Evolutionary conservation across 1,140 invertebrate species (phyloP).

Genomic region (Triops cancriformis): DNA sequence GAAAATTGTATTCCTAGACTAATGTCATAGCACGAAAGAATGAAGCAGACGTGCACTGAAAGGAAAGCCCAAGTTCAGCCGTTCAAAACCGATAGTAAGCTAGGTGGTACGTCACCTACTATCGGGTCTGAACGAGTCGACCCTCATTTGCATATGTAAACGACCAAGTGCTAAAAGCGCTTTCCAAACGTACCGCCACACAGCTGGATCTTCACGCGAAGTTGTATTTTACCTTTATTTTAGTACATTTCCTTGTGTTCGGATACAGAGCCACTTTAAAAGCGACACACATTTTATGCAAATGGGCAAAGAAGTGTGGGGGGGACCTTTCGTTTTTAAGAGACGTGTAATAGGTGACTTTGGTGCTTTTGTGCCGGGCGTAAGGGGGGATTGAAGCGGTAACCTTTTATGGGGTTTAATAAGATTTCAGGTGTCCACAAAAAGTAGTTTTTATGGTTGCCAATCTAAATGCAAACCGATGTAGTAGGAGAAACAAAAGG

Average conservation of each 20-base stretch:
- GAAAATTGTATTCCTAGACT: not conserved
- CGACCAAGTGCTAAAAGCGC: constrained; percentile 12
- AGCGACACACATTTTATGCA: constrained; percentile 9
- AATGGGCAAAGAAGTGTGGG: not conserved
- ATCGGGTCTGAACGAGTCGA: not conserved
- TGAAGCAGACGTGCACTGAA: not conserved
- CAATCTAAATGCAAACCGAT: not conserved
- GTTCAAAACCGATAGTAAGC: not conserved
- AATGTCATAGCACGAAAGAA: not conserved
- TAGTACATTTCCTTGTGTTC: not conserved
- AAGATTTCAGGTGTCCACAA: not conserved
- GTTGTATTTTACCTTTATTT: constrained; percentile 14
- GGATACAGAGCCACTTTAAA: not conserved
- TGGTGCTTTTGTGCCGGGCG: not conserved
- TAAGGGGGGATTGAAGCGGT: not conserved
- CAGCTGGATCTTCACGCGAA: constrained; percentile 4
- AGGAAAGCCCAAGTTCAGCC: not conserved
- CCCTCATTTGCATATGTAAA: constrained; percentile 10
- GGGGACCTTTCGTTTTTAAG: not conserved
- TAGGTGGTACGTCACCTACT: not conserved
- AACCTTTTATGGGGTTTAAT: constrained; percentile 1
- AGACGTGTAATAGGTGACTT: not conserved
- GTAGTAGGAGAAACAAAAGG: not conserved
- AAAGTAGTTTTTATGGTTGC: not conserved
- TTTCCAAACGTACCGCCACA: constrained; percentile 12